Evolutionary conservation across 2,888 invertebrate species (phyloP), one percentile per base, ranked within the genome.

Genomic region (Electrophaes corylata): DNA sequence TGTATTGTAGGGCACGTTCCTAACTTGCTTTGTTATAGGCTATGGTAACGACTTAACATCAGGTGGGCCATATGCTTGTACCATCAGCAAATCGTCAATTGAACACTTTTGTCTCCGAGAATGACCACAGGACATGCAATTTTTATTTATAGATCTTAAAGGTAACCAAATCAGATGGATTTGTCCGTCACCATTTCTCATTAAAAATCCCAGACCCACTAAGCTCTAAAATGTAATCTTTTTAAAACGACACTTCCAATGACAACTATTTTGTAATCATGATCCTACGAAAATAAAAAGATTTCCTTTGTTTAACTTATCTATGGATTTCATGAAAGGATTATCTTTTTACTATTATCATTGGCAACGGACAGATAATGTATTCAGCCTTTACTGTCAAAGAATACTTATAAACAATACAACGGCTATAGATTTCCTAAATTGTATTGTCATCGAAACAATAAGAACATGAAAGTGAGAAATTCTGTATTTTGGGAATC

Each of bases 261-360:
- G 29, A 57, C 37, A 57, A 5, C 18, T 23, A 54, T 41, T n/a
- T 26, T n/a, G n/a, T 31, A 61, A 39, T 18, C 33, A 33, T 12
- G 1, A 54, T 35, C 47, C 20, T 50, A 26, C 18, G 11, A 49
- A 50, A 35, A 35, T 50, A 59, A 51, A 51, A 56, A 41, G 47
- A 46, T 44, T 51, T 43, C 47, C 39, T 20, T 60, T 60, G 57
- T 57, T 51, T 37, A 16, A 29, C 14, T 49, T 44, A 40, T 35
- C 50, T 56, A 41, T 10, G 16, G 49, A 41, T 54, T 50, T 20
- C 40, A 55, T 48, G 16, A 50, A 57, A 47, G 40, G 60, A 54
- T 60, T 62, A 59, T 41, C 40, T 55, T 57, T 60, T 35, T 14
- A 57, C 35, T 45, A 51, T 55, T 45, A 48, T 52, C 33, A 16